Conservation (phyloP, 2,113 vertebrate genomes). For the Pteropus alecto region DNA sequence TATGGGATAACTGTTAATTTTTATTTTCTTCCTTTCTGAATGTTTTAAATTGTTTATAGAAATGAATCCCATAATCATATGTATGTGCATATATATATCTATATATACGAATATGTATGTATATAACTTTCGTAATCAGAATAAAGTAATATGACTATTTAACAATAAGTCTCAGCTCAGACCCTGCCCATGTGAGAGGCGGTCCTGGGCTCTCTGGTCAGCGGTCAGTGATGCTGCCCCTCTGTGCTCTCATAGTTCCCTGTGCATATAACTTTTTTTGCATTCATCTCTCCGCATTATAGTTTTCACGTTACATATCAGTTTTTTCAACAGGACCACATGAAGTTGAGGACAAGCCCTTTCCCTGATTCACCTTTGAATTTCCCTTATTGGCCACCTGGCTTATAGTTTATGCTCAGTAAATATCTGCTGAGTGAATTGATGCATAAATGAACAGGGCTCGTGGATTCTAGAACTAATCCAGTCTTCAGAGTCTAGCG, state of each 20-base stretch:
- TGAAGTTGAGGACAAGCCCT: background rate
- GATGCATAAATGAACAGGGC: background rate
- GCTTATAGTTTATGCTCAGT: background rate
- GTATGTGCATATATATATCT: background rate
- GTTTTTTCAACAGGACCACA: background rate
- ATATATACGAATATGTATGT: background rate
- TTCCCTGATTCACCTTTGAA: background rate
- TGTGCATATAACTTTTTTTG: too few relatives aligned
- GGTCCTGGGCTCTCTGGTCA: background rate
- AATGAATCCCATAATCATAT: background rate
- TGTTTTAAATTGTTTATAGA: background rate
- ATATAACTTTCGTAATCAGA: background rate
- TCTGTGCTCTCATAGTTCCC: background rate
- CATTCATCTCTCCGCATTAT: background rate
- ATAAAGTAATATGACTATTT: background rate
- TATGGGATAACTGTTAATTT: background rate
- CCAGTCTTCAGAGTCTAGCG: background rate
- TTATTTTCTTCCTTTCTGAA: background rate
- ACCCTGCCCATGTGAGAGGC: background rate
- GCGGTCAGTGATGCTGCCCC: background rate
- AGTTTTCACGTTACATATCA: background rate
- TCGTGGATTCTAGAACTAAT: background rate
- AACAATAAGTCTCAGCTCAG: background rate
- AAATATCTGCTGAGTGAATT: background rate
- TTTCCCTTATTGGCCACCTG: background rate